phyloP scores from a whole-genome alignment of 2,888 invertebrate species.

The Phytoseiulus persimilis region DNA sequence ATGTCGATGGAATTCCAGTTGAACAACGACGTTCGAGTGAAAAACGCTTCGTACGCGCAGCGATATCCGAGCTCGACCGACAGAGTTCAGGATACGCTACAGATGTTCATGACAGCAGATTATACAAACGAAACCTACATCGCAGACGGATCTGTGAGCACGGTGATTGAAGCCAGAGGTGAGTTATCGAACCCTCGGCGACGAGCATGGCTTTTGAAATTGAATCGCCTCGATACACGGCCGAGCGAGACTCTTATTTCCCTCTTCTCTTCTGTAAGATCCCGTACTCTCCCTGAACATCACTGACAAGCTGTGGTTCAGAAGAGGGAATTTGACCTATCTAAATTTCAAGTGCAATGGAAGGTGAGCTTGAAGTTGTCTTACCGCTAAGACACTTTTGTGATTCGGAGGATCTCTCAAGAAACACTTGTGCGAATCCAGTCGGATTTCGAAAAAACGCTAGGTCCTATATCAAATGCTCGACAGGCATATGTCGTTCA shows the following conservation, averaged over 20 bases:
- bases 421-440: too few relatives aligned
- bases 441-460: too few relatives aligned
- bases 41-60: neutral
- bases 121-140: neutral
- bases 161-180: neutral
- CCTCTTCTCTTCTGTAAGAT: neutral
- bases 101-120: constrained; percentile 8
- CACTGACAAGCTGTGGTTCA: neutral
- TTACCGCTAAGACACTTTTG: too few relatives aligned
- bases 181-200: neutral
- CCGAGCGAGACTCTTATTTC: neutral
- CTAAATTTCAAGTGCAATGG: constrained; percentile 14
- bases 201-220: neutral
- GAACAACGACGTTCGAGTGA: neutral
- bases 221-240: too few relatives aligned
- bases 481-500: too few relatives aligned
- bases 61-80: neutral
- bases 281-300: neutral
- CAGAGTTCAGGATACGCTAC: neutral
- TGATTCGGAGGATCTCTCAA: too few relatives aligned
- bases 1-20: constrained; percentile 30
- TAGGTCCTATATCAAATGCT: too few relatives aligned
- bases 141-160: neutral
- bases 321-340: neutral
- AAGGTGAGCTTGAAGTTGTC: neutral